Percentiles rank a stretch among this genome's conserved stretches.
Conservation (phyloP, 2,888 invertebrate species). For the Caenorhabditis becei region DNA sequence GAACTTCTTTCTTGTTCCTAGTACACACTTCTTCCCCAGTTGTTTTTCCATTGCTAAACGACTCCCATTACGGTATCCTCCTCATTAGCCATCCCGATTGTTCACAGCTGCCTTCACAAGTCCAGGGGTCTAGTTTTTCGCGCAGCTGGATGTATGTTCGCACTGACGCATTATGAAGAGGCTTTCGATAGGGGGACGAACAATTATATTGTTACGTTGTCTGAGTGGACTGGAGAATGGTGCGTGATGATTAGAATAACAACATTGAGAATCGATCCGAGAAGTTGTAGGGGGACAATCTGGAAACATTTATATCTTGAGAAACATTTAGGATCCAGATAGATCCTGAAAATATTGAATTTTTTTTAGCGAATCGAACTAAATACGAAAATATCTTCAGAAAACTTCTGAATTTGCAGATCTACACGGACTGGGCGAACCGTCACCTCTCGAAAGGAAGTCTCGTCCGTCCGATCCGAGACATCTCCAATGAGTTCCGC, state of each 20-base stretch:
- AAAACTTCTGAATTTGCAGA: conserved; percentile 69
- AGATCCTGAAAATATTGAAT: too few relatives aligned
- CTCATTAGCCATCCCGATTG: conserved; percentile 38
- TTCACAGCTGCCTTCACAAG: conserved; percentile 29
- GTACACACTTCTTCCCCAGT: background rate
- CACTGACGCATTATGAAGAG: conserved; percentile 57
- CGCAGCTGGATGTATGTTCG: conserved; percentile 51
- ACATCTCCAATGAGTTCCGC: conserved; percentile 75
- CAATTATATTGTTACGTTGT: conserved; percentile 58
- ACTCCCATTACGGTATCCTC: conserved; percentile 23
- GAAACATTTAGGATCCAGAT: too few relatives aligned
- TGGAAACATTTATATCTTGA: too few relatives aligned
- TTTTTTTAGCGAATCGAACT: too few relatives aligned
- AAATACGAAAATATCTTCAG: too few relatives aligned
- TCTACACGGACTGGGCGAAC: conserved; percentile 80
- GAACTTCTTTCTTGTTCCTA: background rate
- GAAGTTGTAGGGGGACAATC: background rate
- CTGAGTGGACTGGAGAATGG: conserved; percentile 31
- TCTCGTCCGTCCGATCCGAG: conserved; percentile 65
- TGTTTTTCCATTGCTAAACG: background rate
- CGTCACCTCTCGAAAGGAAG: conserved; percentile 70
- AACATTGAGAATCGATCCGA: conserved; percentile 20
- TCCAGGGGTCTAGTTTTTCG: conserved; percentile 52
- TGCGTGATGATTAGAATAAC: conserved; percentile 49
- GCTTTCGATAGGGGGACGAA: conserved; percentile 18